Percentiles rank a stretch among this genome's conserved stretches.
These are phyloP conservation scores for Acanthurus lineatus DNA, from an alignment of 2,797 vertebrate genomes.

Conservation along the genomic window DNA sequence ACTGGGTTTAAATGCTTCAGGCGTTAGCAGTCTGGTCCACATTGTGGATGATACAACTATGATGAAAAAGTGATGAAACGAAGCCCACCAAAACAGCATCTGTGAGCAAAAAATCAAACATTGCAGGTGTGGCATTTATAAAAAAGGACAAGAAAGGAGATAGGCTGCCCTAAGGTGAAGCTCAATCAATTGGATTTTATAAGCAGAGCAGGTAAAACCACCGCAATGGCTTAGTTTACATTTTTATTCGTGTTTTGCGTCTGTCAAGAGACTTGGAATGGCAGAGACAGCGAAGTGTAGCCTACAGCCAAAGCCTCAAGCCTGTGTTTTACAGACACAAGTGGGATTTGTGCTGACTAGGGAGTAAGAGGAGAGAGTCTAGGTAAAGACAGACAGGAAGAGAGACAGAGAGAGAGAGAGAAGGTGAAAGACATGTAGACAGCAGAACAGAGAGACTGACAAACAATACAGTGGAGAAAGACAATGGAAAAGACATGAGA, in stretches of 20 bases:
- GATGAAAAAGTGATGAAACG: conserved; percentile 62
- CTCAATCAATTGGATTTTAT: conserved; percentile 55
- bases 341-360: conserved; percentile 53
- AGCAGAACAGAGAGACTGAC: conserved; percentile 13
- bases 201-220: conserved; percentile 21
- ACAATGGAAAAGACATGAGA: conserved; percentile 6
- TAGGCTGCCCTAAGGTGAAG: conserved; percentile 24
- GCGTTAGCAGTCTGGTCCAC: conserved; percentile 32
- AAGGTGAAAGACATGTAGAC: conserved; percentile 24
- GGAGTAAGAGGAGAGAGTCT: conserved; percentile 21
- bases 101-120: conserved; percentile 27
- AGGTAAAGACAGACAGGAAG: conserved; percentile 18
- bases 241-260: conserved; percentile 50
- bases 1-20: conserved; percentile 18
- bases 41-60: conserved; percentile 52
- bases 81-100: conserved; percentile 40
- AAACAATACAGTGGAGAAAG: conserved; percentile 30
- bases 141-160: conserved; percentile 7
- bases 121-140: conserved; percentile 25
- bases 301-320: conserved; percentile 43
- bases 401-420: conserved; percentile 32
- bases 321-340: conserved; percentile 28
- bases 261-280: conserved; percentile 49
- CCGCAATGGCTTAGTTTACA: conserved; percentile 11
- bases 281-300: conserved; percentile 13